phyloP scores from a whole-genome alignment of 2,113 vertebrate species.

The Taurulus bubalis region DNA sequence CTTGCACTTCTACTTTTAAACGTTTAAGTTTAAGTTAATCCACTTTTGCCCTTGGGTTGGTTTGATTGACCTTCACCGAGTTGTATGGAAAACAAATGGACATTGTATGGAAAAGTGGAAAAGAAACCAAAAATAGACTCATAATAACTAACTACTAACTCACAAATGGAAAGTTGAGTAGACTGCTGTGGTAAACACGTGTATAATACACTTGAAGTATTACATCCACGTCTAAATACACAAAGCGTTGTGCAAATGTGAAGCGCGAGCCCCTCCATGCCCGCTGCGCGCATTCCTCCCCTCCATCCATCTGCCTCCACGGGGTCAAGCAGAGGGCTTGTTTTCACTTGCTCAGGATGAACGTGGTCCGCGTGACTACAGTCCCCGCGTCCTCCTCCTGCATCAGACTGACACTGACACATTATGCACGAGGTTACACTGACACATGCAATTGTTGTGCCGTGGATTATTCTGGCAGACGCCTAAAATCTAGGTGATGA shows the following conservation, averaged over 20 bases:
- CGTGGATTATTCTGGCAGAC: background rate
- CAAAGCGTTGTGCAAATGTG: background rate
- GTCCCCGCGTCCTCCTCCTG: background rate
- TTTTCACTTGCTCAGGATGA: conserved; percentile 35
- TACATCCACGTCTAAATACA: background rate
- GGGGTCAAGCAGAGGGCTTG: conserved; percentile 38
- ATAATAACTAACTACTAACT: background rate
- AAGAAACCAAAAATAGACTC: background rate
- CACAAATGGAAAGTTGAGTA: background rate
- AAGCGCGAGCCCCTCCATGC: background rate
- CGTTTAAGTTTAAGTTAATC: too few relatives aligned
- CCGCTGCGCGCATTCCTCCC: conserved; percentile 41
- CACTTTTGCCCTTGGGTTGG: background rate
- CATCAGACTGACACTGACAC: background rate
- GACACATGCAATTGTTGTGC: background rate
- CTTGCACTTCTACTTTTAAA: too few relatives aligned
- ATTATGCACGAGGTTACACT: background rate
- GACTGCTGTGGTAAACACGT: background rate
- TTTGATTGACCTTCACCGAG: background rate
- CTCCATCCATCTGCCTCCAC: conserved; percentile 42
- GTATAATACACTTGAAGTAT: background rate
- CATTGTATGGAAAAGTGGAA: background rate
- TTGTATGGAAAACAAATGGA: background rate
- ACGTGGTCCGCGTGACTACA: background rate
- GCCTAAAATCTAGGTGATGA: background rate